Percentiles rank a stretch among this genome's conserved stretches.
phyloP scores from a whole-genome alignment of 2,113 vertebrate species.

The Carassius carassius region DNA sequence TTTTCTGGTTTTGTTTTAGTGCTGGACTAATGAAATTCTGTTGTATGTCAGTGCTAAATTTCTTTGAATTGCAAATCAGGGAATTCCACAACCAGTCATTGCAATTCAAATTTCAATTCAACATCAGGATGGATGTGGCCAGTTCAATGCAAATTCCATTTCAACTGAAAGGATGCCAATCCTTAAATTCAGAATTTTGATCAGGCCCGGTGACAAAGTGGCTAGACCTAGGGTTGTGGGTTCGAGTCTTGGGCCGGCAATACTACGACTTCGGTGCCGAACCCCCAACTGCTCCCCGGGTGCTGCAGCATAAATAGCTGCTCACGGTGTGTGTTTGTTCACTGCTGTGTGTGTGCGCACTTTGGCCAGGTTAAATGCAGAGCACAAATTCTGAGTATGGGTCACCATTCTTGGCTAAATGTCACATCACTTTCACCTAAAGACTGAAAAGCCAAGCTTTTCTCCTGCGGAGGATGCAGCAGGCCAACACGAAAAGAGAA shows the following conservation, averaged over 20 bases:
- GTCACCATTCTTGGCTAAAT: too few relatives aligned
- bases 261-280: too few relatives aligned
- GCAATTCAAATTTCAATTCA: not conserved
- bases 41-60: not conserved
- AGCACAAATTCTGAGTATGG: too few relatives aligned
- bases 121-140: not conserved
- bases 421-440: not conserved
- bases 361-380: too few relatives aligned
- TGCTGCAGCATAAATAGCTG: too few relatives aligned
- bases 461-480: conserved; percentile 69
- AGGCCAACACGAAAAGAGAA: conserved; percentile 60
- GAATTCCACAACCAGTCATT: conserved; percentile 5
- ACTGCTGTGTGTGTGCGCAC: too few relatives aligned
- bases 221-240: too few relatives aligned
- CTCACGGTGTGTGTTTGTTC: too few relatives aligned
- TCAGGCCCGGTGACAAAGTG: not conserved
- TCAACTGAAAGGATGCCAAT: not conserved
- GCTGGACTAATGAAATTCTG: conserved; percentile 2
- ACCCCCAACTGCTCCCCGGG: too few relatives aligned
- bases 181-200: conserved; percentile 22
- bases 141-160: not conserved
- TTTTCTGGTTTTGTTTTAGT: not conserved
- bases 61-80: conserved; percentile 6
- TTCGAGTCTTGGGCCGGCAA: too few relatives aligned
- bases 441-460: conserved; percentile 74